A percentile compares a stretch with the other conserved stretches of the same genome.
Conservation (phyloP, 2,113 vertebrate species). For the Phrynosoma blainvillii region DNA sequence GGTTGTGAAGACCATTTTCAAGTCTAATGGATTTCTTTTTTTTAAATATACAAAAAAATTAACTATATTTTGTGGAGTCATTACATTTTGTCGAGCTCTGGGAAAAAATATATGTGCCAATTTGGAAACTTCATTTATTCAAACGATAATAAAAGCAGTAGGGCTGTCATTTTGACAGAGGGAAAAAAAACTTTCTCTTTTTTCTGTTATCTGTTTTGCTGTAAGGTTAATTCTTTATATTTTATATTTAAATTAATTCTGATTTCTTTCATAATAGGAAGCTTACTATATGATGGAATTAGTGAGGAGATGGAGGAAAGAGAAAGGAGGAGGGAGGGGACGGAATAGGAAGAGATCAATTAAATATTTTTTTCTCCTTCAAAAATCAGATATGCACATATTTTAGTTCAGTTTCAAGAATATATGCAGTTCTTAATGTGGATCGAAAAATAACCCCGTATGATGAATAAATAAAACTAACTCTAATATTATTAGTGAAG, state of each 20-base stretch:
- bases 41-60: constrained; percentile 63
- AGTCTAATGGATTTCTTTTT: constrained; percentile 57
- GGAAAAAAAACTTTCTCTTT: constrained; percentile 57
- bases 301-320: constrained; percentile 65
- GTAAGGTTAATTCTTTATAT: constrained; percentile 75
- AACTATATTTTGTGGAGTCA: constrained; percentile 64
- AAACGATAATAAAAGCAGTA: constrained; percentile 59
- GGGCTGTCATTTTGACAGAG: constrained; percentile 54
- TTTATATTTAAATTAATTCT: constrained; percentile 77
- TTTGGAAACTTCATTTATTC: constrained; percentile 66
- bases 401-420: constrained; percentile 66
- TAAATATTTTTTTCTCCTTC: constrained; percentile 58
- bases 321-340: constrained; percentile 44
- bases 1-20: constrained; percentile 62
- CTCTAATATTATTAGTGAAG: constrained; percentile 61
- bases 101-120: constrained; percentile 62
- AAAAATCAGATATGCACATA: constrained; percentile 68
- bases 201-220: constrained; percentile 75
- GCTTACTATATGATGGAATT: constrained; percentile 70
- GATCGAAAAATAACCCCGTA: constrained; percentile 56
- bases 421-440: constrained; percentile 61
- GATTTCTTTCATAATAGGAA: constrained; percentile 68
- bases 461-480: constrained; percentile 58
- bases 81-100: constrained; percentile 64
- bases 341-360: constrained; percentile 64